A percentile compares a stretch with the other conserved stretches of the same genome.
Evolutionary conservation across 2,113 vertebrate genomes (phyloP).

Genomic region (Carollia perspicillata): DNA sequence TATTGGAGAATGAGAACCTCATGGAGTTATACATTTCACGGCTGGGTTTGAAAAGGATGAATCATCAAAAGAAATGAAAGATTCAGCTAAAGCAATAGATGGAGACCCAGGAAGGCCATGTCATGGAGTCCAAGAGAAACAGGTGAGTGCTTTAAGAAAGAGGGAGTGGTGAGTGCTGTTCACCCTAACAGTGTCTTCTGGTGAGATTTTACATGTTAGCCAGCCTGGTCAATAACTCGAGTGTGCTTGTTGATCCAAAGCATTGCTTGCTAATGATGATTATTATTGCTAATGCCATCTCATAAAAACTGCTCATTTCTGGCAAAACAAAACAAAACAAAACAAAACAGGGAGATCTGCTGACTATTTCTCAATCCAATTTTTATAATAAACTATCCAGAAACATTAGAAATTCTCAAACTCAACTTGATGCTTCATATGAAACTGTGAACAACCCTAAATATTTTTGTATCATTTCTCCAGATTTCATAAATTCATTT

Average conservation of each 20-base stretch:
- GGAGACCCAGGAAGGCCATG: not conserved
- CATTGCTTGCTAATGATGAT: not conserved
- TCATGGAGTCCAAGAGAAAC: accelerated
- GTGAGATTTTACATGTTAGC: accelerated
- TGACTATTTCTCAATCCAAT: slow-evolving; percentile 9
- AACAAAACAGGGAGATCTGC: not conserved
- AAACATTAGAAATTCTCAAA: not conserved
- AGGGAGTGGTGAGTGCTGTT: too few species aligned
- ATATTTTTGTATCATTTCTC: not conserved
- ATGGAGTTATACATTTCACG: not conserved
- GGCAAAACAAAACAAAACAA: not conserved
- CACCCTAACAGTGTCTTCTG: not conserved
- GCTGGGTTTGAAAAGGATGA: not conserved
- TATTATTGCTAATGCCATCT: not conserved
- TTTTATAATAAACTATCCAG: not conserved
- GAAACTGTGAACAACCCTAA: not conserved
- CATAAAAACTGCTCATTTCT: not conserved
- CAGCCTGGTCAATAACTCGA: not conserved
- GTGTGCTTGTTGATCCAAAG: not conserved
- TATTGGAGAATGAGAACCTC: not conserved
- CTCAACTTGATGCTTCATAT: not conserved
- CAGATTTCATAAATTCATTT: not conserved
- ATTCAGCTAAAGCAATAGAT: too few species aligned
- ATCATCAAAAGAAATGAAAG: not conserved
- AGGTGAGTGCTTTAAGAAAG: not conserved